Evolutionary conservation across 1,140 invertebrate genomes (phyloP), one percentile per base, ranked within the genome.

Genomic region (Anagrus nilaparvatae): DNA sequence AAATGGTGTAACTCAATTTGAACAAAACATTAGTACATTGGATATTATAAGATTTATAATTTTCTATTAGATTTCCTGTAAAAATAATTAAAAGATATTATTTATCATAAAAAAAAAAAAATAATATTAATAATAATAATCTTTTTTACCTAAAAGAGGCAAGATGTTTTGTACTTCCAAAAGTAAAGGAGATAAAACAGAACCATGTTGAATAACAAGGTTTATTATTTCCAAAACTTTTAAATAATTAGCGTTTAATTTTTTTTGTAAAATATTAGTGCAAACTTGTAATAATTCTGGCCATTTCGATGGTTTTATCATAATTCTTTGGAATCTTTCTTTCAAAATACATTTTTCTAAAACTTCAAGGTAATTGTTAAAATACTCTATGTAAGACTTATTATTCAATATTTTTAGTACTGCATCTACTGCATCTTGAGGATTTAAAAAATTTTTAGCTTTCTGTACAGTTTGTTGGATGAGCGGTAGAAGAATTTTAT

Each of bases 151-250:
- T 25, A 63, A 29, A 20, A 58, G 52, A 3, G 47, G 47, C 7
- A 61, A 25, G 13, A 55, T 35, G 12, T 36, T 25, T 28, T 50
- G 55, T 16, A 59, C 25, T 17, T 53, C 29, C 10, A 46, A 34
- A 8, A 45, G 19, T 37, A 64, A 46, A 47, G 51, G 40, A 1
- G 52, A 51, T 12, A 60, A 45, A 1, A 49, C 35, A 46, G 53
- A 58, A 20, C 58, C 59, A 50, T 56, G 44, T 13, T 49, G 19
- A 8, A 59, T 30, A 19, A 55, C 54, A 28, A 56, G 47, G 37
- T 55, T 47, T 18, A 59, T 35, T 4, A 31, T 48, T 16, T 50
- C 34, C 23, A 61, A 44, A 16, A 54, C 3, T 32, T 46, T 38
- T 8, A 33, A 40, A 18, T 59, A 60, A 19, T 49, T 42, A 0